phyloP scores from a whole-genome alignment of 2,113 vertebrate genomes.

The Ramphastos sulfuratus region DNA sequence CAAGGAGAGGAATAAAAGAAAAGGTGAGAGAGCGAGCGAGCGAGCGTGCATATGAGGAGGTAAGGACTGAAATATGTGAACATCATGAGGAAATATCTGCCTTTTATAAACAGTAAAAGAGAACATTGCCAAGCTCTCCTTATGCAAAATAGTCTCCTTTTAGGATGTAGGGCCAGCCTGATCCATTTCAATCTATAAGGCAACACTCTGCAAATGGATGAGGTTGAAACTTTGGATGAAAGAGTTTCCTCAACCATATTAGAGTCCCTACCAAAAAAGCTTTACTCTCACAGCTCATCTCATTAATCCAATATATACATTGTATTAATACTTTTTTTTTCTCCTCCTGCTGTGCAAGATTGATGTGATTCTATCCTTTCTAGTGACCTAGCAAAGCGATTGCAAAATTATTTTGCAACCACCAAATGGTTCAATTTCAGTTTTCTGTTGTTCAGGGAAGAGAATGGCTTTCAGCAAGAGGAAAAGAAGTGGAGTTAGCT shows the following conservation, averaged over 20 bases:
- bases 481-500: neutral
- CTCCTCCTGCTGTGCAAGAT: neutral
- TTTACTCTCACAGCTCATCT: neutral
- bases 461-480: neutral
- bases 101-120: neutral
- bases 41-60: neutral
- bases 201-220: neutral
- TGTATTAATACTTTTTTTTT: neutral
- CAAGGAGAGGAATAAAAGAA: neutral
- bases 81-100: neutral
- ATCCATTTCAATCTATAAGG: slow-evolving; percentile 1
- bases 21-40: neutral
- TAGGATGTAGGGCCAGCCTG: neutral
- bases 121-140: neutral
- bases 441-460: neutral
- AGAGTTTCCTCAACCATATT: neutral
- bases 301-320: neutral
- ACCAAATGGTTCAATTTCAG: slow-evolving; percentile 2
- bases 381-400: slow-evolving; percentile 31
- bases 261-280: neutral
- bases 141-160: neutral
- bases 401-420: slow-evolving; percentile 32
- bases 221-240: slow-evolving; percentile 2
- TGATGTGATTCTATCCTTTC: slow-evolving; percentile 16
- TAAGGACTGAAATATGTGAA: neutral